A percentile compares a stretch with the other conserved stretches of the same genome.
Conservation (phyloP, 2,888 invertebrate species). For the Tuta absoluta region DNA sequence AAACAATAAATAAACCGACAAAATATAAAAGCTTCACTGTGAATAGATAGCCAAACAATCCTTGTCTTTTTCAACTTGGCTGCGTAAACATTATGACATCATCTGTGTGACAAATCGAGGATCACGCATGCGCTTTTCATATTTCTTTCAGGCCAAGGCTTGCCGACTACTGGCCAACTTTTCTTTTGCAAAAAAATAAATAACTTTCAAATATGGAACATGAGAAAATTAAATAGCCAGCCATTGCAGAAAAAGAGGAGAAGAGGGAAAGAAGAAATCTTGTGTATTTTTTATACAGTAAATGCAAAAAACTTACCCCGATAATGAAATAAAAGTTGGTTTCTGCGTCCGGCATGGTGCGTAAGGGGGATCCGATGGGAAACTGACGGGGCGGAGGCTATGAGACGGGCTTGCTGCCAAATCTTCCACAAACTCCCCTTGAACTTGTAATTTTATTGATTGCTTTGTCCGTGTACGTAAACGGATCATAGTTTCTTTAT, state of each 20-base stretch:
- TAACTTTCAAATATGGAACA: constrained; percentile 30
- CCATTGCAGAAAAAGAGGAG: constrained; percentile 10
- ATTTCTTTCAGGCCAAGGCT: not conserved
- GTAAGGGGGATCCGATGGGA: constrained; percentile 50
- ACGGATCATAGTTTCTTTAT: not conserved
- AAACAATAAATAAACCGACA: constrained; percentile 20
- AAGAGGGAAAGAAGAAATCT: not conserved
- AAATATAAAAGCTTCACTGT: constrained; percentile 32
- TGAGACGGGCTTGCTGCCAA: constrained; percentile 60
- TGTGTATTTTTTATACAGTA: constrained; percentile 2
- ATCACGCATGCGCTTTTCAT: constrained; percentile 39
- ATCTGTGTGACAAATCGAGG: constrained; percentile 40
- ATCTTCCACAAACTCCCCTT: constrained; percentile 30
- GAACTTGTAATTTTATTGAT: constrained; percentile 26
- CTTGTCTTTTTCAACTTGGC: constrained; percentile 39
- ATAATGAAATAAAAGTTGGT: constrained; percentile 54
- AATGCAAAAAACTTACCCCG: constrained; percentile 57
- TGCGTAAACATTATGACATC: constrained; percentile 44
- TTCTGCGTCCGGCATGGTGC: constrained; percentile 59
- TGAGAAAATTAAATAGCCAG: constrained; percentile 24
- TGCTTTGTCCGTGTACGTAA: not conserved
- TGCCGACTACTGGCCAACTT: not conserved
- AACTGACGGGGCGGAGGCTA: constrained; percentile 49
- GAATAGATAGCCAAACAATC: constrained; percentile 32
- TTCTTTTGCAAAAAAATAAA: constrained; percentile 3